A percentile compares a stretch with the other conserved stretches of the same genome.
These are phyloP conservation scores for Eupithecia centaureata DNA, from an alignment of 2,888 invertebrate genomes.

Conservation along the genomic window DNA sequence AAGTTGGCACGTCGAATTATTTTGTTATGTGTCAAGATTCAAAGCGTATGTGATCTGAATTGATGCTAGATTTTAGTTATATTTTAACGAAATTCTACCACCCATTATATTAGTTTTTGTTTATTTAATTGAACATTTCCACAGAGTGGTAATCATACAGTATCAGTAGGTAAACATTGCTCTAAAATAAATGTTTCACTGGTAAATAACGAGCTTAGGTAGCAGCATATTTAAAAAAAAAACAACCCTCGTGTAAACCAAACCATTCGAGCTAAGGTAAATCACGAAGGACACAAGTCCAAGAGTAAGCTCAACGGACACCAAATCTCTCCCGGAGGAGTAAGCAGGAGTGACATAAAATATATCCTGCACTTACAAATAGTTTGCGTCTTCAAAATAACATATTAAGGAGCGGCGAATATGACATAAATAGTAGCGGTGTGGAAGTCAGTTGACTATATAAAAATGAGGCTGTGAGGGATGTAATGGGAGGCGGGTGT, in stretches of 20 bases:
- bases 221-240: neutral
- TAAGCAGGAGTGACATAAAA: conserved; percentile 52
- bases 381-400: conserved; percentile 76
- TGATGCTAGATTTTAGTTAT: neutral
- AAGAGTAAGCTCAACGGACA: conserved; percentile 59
- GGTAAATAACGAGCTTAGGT: neutral
- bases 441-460: conserved; percentile 83
- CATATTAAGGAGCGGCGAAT: conserved; percentile 78
- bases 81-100: no score
- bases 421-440: conserved; percentile 82
- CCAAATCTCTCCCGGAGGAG: conserved; percentile 60
- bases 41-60: neutral
- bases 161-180: neutral
- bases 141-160: neutral
- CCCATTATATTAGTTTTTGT: neutral
- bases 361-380: conserved; percentile 73
- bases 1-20: conserved; percentile 23
- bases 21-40: conserved; percentile 5
- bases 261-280: neutral
- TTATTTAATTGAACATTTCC: neutral
- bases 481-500: conserved; percentile 64
- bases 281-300: conserved; percentile 45
- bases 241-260: neutral
- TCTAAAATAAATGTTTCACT: neutral
- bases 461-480: conserved; percentile 79